These are phyloP conservation scores for Aphaenogaster floridana DNA, from an alignment of 1,140 invertebrate species.

Conservation along the genomic window DNA sequence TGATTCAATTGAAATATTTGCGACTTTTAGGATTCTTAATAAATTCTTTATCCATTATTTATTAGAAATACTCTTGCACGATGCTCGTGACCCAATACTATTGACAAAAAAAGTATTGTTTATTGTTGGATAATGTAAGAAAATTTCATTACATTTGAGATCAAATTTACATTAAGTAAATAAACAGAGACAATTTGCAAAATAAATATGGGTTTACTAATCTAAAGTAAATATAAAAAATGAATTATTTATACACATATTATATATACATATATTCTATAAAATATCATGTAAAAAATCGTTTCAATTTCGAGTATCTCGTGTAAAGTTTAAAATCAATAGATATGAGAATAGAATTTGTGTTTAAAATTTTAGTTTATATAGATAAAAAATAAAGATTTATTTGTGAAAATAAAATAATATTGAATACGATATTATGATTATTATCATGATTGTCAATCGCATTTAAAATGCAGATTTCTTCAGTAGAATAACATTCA, in stretches of 20 bases:
- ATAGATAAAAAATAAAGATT: not conserved
- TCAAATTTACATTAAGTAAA: constrained; percentile 52
- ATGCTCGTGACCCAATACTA: constrained; percentile 14
- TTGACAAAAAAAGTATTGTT: constrained; percentile 29
- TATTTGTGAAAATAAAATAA: not conserved
- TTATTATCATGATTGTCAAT: constrained; percentile 23
- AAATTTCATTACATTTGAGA: constrained; percentile 48
- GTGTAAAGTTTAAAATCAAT: not conserved
- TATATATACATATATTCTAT: constrained; percentile 8
- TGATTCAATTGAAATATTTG: constrained; percentile 23
- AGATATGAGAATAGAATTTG: not conserved
- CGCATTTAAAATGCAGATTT: not conserved
- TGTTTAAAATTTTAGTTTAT: not conserved
- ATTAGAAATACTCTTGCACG: not conserved
- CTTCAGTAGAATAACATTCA: not conserved
- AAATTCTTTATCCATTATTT: not conserved
- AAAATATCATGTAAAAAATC: not conserved
- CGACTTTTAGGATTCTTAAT: constrained; percentile 18
- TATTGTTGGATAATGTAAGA: constrained; percentile 2
- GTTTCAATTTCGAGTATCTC: not conserved
- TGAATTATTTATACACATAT: constrained; percentile 8
- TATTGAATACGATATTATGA: not conserved
- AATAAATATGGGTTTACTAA: constrained; percentile 33
- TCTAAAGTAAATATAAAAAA: constrained; percentile 28
- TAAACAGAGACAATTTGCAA: constrained; percentile 16